Conservation (phyloP, 2,797 vertebrate species). For the Okamejei kenojei region DNA sequence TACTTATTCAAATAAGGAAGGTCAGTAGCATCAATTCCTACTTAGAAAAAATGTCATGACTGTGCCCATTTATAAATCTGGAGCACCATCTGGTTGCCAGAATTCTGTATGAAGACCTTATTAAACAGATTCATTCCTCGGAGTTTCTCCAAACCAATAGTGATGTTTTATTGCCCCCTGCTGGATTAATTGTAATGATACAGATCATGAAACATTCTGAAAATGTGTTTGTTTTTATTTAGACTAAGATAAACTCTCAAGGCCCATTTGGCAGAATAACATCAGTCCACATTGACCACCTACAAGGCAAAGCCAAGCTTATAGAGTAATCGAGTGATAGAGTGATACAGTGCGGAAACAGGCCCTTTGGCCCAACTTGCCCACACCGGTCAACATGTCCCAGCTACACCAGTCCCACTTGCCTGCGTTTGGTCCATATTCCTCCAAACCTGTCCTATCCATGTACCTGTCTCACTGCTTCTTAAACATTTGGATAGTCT, state of each 20-base stretch:
- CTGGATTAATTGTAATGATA: neutral
- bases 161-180: conserved; percentile 30
- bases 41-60: neutral
- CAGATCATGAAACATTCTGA: neutral
- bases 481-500: too few species aligned
- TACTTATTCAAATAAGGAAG: neutral
- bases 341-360: too few species aligned
- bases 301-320: neutral
- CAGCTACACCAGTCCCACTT: too few species aligned
- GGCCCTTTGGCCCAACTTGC: too few species aligned
- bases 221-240: neutral
- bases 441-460: too few species aligned
- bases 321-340: too few species aligned
- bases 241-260: neutral
- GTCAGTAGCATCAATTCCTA: neutral
- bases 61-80: neutral
- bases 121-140: neutral
- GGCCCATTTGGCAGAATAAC: neutral
- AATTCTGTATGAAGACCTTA: neutral
- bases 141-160: neutral
- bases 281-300: neutral
- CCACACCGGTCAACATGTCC: too few species aligned
- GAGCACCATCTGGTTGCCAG: conserved; percentile 27
- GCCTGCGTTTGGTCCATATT: too few species aligned
- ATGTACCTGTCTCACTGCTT: too few species aligned